These are phyloP conservation scores for Drosophila neoperkinsi DNA, from an alignment of 2,888 invertebrate genomes.

Conservation along the genomic window DNA sequence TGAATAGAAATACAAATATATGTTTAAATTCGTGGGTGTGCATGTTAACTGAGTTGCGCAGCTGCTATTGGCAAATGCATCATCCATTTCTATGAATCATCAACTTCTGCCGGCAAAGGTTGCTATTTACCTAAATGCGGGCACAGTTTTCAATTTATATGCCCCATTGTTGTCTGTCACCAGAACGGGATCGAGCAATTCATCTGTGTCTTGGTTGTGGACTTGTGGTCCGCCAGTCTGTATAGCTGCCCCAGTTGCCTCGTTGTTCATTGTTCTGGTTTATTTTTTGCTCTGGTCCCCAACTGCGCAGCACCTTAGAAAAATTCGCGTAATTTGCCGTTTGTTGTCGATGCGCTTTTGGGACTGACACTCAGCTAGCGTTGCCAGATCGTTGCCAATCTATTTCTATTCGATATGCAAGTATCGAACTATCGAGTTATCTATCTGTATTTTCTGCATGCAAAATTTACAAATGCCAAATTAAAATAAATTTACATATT, in stretches of 20 bases:
- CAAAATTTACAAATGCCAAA: background rate
- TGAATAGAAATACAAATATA: background rate
- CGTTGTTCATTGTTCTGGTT: conserved; percentile 23
- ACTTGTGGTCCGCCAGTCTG: conserved; percentile 39
- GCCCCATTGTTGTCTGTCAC: conserved; percentile 74
- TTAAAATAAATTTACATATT: background rate
- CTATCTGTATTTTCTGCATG: background rate
- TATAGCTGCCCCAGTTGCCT: conserved; percentile 48
- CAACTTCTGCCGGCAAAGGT: conserved; percentile 29
- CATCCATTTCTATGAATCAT: conserved; percentile 58
- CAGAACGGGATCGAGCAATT: conserved; percentile 82
- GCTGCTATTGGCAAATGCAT: conserved; percentile 38
- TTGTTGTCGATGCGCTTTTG: conserved; percentile 35
- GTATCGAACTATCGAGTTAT: background rate
- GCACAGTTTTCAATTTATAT: conserved; percentile 83
- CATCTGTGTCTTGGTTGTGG: conserved; percentile 69
- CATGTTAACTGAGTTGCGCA: conserved; percentile 32
- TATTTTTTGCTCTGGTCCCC: background rate
- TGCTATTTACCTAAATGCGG: conserved; percentile 81
- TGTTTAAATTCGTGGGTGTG: background rate
- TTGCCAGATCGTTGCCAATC: conserved; percentile 22
- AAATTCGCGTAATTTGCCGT: conserved; percentile 45
- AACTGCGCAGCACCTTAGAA: conserved; percentile 45
- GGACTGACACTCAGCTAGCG: conserved; percentile 17
- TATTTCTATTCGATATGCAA: conserved; percentile 5